Percentiles rank a stretch among this genome's conserved stretches.
phyloP scores from a whole-genome alignment of 2,797 vertebrate species.

The Xiphophorus birchmanni region DNA sequence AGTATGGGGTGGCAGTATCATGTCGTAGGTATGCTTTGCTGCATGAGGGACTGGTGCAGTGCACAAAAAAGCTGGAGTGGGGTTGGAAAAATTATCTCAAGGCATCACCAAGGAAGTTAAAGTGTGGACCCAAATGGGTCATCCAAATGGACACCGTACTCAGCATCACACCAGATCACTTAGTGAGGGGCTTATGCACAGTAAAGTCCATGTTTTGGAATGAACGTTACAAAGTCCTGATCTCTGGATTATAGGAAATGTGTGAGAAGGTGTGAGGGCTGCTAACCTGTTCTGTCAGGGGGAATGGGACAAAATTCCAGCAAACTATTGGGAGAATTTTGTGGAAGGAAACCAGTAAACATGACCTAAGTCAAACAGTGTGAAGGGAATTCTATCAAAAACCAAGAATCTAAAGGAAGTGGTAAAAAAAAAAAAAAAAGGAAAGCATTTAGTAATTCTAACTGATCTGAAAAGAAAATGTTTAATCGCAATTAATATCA shows the following conservation, averaged over 20 bases:
- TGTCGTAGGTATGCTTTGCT: not conserved
- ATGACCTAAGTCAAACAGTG: not conserved
- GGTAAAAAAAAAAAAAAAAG: not conserved
- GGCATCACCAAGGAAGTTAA: not conserved
- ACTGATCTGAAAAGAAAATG: not conserved
- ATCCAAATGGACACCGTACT: not conserved
- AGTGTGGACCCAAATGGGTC: not conserved
- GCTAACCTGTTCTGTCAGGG: not conserved
- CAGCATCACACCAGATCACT: not conserved
- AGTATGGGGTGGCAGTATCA: not conserved
- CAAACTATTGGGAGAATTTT: not conserved
- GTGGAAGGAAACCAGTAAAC: not conserved
- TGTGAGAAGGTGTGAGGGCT: not conserved
- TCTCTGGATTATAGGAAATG: not conserved
- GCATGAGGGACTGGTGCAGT: not conserved
- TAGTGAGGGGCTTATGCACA: not conserved
- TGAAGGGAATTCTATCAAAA: not conserved
- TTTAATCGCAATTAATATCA: not conserved
- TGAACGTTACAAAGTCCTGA: not conserved
- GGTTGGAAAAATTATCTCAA: not conserved
- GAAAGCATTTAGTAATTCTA: not conserved
- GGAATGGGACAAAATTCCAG: not conserved
- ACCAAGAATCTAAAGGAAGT: not conserved
- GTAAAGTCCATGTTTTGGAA: not conserved
- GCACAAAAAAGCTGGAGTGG: not conserved